Conservation (phyloP, 2,888 invertebrate genomes). For the Megalurothrips usitatus region DNA sequence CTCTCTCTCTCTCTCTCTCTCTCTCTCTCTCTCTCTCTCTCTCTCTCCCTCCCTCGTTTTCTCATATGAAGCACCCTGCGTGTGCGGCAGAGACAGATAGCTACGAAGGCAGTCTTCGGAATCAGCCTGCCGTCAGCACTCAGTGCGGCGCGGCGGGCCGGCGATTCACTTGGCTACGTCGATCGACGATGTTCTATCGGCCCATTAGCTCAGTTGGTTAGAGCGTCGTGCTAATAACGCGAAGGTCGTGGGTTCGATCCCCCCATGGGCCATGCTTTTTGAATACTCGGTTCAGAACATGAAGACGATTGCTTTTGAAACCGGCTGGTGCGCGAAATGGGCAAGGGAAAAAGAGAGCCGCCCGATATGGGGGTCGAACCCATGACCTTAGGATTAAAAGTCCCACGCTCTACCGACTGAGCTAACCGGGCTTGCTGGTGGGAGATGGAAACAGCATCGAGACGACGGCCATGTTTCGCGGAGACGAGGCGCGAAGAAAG, state of each 20-base stretch:
- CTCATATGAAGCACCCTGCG: too few relatives aligned
- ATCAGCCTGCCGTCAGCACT: too few relatives aligned
- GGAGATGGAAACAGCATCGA: not conserved
- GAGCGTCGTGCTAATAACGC: conserved; percentile 73
- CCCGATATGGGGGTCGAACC: conserved; percentile 11
- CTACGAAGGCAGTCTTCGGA: too few relatives aligned
- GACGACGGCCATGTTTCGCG: too few relatives aligned
- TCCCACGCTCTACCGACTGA: conserved; percentile 11
- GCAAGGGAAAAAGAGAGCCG: not conserved
- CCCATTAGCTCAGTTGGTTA: conserved; percentile 73
- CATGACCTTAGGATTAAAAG: conserved; percentile 11
- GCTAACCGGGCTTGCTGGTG: not conserved
- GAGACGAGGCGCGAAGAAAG: too few relatives aligned
- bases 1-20: not conserved
- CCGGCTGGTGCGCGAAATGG: too few relatives aligned
- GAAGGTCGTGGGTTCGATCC: conserved; percentile 72
- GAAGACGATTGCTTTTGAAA: too few relatives aligned
- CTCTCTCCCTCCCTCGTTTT: not conserved
- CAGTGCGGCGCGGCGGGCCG: not conserved
- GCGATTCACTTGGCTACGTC: not conserved
- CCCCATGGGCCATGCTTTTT: conserved; percentile 58
- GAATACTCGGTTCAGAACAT: too few relatives aligned
- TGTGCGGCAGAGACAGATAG: too few relatives aligned
- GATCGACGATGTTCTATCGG: conserved; percentile 43
- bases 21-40: not conserved